phyloP scores from a whole-genome alignment of 1,140 invertebrate species.

The Papilio xuthus region DNA sequence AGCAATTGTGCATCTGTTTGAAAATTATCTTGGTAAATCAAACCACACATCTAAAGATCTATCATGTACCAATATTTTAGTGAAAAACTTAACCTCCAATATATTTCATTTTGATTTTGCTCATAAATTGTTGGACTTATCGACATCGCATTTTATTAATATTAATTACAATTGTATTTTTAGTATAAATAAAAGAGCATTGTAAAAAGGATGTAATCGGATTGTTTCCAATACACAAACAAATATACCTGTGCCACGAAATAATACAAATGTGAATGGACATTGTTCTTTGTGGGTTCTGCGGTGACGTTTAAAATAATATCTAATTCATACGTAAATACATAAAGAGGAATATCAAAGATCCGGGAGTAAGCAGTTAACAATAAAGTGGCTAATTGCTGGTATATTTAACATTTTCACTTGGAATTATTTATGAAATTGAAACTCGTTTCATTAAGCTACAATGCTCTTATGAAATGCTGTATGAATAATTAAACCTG shows the following conservation, averaged over 20 bases:
- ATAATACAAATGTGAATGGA: not conserved
- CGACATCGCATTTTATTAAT: no score
- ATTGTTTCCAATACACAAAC: no score
- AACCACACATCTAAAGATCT: slow-evolving; percentile 6
- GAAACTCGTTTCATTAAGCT: slow-evolving; percentile 46
- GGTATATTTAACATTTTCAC: slow-evolving; percentile 41
- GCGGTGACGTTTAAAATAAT: not conserved
- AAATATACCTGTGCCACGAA: not conserved
- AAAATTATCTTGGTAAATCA: not conserved
- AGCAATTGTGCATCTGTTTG: slow-evolving; percentile 40
- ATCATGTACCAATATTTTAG: not conserved
- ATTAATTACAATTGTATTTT: no score
- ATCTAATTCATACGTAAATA: slow-evolving; percentile 26
- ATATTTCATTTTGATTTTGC: no score
- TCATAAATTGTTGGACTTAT: no score
- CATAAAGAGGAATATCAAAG: slow-evolving; percentile 9
- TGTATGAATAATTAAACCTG: slow-evolving; percentile 43
- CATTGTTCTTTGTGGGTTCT: not conserved
- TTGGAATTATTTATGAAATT: slow-evolving; percentile 48
- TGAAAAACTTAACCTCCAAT: no score
- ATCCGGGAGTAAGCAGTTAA: slow-evolving; percentile 21
- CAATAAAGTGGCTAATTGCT: slow-evolving; percentile 38
- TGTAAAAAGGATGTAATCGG: no score
- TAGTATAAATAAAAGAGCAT: no score
- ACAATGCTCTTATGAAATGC: slow-evolving; percentile 40